phyloP scores from a whole-genome alignment of 2,113 vertebrate genomes.

The Psammodynastes pulverulentus region DNA sequence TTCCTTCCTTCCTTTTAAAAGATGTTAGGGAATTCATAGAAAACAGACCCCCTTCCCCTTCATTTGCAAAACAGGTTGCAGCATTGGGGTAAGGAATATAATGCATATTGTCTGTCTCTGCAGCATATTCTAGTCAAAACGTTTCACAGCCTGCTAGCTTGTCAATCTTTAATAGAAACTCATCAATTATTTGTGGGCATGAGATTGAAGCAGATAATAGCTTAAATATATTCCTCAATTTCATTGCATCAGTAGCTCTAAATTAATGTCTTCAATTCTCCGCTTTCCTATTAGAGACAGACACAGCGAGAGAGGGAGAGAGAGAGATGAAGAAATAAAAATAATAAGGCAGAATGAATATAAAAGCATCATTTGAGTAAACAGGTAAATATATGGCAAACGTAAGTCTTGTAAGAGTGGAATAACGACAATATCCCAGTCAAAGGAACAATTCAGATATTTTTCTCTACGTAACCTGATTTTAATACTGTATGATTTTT shows the following conservation, averaged over 20 bases:
- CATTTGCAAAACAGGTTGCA: conserved; percentile 60
- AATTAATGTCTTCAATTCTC: conserved; percentile 71
- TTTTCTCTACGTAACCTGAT: conserved; percentile 45
- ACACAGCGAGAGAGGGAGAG: conserved; percentile 51
- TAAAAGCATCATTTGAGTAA: conserved; percentile 66
- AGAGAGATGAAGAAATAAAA: conserved; percentile 63
- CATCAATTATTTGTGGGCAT: conserved; percentile 86
- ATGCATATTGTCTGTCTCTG: conserved; percentile 67
- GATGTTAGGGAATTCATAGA: conserved; percentile 31
- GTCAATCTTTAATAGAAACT: conserved; percentile 86
- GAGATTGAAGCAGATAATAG: conserved; percentile 85
- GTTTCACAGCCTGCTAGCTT: conserved; percentile 74
- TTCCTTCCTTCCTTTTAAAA: not conserved
- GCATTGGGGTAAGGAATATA: conserved; percentile 63
- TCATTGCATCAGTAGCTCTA: conserved; percentile 81
- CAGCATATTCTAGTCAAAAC: conserved; percentile 77
- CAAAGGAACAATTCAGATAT: conserved; percentile 41
- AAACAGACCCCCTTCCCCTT: conserved; percentile 52
- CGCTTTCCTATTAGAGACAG: conserved; percentile 65
- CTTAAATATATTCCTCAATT: conserved; percentile 82
- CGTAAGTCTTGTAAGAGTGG: conserved; percentile 47
- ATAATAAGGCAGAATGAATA: conserved; percentile 67
- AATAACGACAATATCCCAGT: conserved; percentile 5
- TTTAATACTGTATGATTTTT: not conserved
- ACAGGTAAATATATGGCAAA: conserved; percentile 60